Base-by-base conservation (phyloP, 1,140 invertebrate genomes). In the Odontomachus brunneus region DNA sequence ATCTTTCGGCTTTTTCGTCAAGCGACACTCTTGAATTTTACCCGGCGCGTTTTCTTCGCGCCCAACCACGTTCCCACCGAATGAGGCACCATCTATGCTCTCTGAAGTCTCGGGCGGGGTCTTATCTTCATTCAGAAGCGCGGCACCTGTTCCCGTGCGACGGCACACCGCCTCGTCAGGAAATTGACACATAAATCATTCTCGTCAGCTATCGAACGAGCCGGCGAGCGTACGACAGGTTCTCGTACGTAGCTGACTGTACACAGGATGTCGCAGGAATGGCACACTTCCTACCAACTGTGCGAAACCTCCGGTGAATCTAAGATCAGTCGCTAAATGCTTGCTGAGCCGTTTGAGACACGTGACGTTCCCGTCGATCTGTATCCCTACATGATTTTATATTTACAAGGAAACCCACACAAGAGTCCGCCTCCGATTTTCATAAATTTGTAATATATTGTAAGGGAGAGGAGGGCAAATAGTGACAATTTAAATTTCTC, bases 141-240 rank as follows among this genome's bases (percentile, higher is more conserved):
- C 49, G 38, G 38, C 65, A 67, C 19, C 65, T 67, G 76, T 38
- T 38, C 26, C 2, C 26, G 48, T 24, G 38, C 29, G 38, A 44
- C 9, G 17, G 26, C 9, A 17, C 12, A 22, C 59, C 24, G 44
- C 38, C 48, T 48, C 48, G 62, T 62, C 69, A 33, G 48, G 63
- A 60, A 83, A 82, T 74, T 62, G 63, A 69, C 55, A 19, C 19
- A 63, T 85, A 85, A 85, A 85, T 83, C 49, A 55, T 63, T 49
- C 33, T 24, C 26, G 17, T 12, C 29, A 1, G n/a, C 11, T 65
- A 24, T 48, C 29, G 19, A 29, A 62, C 26, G 26, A 33, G 29
- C 17, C 3, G 14, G 22, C 33, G 48, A 1, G 3, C 38, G 38
- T 5, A 7, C 38, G 4, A 44, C 38, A 44, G 38, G 19, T 49